Evolutionary conservation across 2,888 invertebrate species (phyloP).

Genomic region (Eretmocerus hayati): DNA sequence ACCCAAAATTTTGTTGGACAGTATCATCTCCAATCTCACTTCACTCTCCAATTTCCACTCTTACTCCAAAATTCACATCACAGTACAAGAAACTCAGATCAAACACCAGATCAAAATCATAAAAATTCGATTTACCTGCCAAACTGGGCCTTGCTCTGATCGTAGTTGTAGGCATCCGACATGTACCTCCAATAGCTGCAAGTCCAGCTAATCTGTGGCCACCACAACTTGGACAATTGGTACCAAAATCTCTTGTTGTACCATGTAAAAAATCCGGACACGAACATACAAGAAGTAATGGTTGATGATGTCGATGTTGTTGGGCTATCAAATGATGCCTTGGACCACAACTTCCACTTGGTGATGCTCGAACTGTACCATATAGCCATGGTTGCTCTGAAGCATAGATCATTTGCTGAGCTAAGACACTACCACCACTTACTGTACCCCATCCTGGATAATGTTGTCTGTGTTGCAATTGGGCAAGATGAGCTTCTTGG

Average conservation of each 20-base stretch:
- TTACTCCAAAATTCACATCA: no score
- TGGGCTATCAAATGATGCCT: constrained; percentile 35
- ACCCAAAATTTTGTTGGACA: no score
- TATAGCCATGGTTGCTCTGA: constrained; percentile 68
- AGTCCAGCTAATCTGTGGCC: constrained; percentile 70
- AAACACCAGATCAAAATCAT: no score
- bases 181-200: constrained; percentile 61
- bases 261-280: constrained; percentile 75
- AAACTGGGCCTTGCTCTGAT: constrained; percentile 40
- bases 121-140: constrained; percentile 33
- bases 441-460: constrained; percentile 46
- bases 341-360: constrained; percentile 48
- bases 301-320: constrained; percentile 53
- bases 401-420: constrained; percentile 63
- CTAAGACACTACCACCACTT: constrained; percentile 64
- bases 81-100: no score
- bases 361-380: constrained; percentile 55
- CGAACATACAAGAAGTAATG: constrained; percentile 71
- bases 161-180: constrained; percentile 34
- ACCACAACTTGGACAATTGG: constrained; percentile 78
- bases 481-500: constrained; percentile 45
- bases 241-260: constrained; percentile 70
- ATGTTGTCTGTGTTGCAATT: constrained; percentile 46
- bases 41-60: no score
- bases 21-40: no score